A percentile compares a stretch with the other conserved stretches of the same genome.
Evolutionary conservation across 1,140 invertebrate genomes (phyloP).

Genomic region (Drosophila busckii): DNA sequence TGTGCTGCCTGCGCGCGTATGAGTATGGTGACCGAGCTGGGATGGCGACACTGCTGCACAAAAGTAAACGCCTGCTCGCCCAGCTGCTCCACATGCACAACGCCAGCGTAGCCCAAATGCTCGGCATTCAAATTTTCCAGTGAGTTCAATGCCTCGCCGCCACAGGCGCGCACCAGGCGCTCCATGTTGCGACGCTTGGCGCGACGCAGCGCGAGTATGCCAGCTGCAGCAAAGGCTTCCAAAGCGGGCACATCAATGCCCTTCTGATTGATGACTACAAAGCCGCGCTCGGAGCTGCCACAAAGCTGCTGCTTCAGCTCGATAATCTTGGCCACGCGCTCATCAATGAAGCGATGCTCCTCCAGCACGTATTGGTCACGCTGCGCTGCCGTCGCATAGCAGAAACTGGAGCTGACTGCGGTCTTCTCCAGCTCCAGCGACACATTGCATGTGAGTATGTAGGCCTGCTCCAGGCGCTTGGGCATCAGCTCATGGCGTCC

Average conservation of each 20-base stretch:
- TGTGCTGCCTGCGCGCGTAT: conserved; percentile 97
- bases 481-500: conserved; percentile 99
- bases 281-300: conserved; percentile 89
- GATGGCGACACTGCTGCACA: conserved; percentile 96
- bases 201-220: conserved; percentile 94
- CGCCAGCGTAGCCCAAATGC: conserved; percentile 92
- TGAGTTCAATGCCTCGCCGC: conserved; percentile 95
- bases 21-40: conserved; percentile 96
- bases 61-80: conserved; percentile 98
- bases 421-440: conserved; percentile 99
- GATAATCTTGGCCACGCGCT: conserved; percentile 95
- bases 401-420: conserved; percentile 98
- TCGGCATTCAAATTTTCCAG: conserved; percentile 94
- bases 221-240: conserved; percentile 96
- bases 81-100: conserved; percentile 96
- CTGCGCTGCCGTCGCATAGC: conserved; percentile 98
- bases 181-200: conserved; percentile 99
- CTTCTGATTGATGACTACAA: conserved; percentile 99
- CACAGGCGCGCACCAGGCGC: conserved; percentile 96
- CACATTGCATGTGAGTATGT: conserved; percentile 98
- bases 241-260: conserved; percentile 98
- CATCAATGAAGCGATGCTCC: conserved; percentile 97
- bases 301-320: conserved; percentile 96
- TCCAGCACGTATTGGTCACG: conserved; percentile 94
- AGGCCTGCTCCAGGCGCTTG: conserved; percentile 93